Evolutionary conservation across 2,797 vertebrate species (phyloP), one percentile per base, ranked within the genome.

Genomic region (Mus caroli): DNA sequence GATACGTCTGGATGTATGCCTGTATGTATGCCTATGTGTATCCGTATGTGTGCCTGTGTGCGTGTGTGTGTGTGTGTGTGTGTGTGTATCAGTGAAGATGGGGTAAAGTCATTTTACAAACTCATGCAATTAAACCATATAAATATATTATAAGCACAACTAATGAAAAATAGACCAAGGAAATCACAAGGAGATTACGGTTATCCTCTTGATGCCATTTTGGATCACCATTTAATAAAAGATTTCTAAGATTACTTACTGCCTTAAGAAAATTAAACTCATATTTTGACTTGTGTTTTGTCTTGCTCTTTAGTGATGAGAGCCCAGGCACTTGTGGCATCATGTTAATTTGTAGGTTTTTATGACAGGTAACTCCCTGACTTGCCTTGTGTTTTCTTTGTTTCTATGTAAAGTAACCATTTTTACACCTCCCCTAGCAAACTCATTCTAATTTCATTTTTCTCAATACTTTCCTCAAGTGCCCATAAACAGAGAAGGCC

Each of bases 211-310:
- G 80, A n/a, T 80, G 77, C 28, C 14, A 82, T 34, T 69, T 11
- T 91, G 71, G 1, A 56, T 85, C 22, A 86, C 80, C n/a, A 80
- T 58, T 95, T 79, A 62, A 79, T 84, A 75, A 69, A 78, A 92
- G 76, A 94, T 13, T 67, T 60, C 11, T 73, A 62, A 95, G 7
- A 78, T 69, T 82, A 88, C 64, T 88, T 88, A 54, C 37, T 77
- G 37, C 31, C 69, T 94, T 93, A 40, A 91, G n/a, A 94, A 96
- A 89, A 78, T 83, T 86, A 91, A 93, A 79, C 37, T 46, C 13
- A 19, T 76, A 88, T 20, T 69, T 85, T 94, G 50, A 43, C 28
- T 77, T 88, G 37, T 84, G 54, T 85, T 91, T 96, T 86, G 67
- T 22, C 26, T 60, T 94, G 40, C n/a, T 88, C 14, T 88, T 93